Evolutionary conservation across 30 jellyfish, hydroid and myxozoan species (phyloP), one percentile per base, ranked within the genome.

Genomic region (Aurelia sp.): DNA sequence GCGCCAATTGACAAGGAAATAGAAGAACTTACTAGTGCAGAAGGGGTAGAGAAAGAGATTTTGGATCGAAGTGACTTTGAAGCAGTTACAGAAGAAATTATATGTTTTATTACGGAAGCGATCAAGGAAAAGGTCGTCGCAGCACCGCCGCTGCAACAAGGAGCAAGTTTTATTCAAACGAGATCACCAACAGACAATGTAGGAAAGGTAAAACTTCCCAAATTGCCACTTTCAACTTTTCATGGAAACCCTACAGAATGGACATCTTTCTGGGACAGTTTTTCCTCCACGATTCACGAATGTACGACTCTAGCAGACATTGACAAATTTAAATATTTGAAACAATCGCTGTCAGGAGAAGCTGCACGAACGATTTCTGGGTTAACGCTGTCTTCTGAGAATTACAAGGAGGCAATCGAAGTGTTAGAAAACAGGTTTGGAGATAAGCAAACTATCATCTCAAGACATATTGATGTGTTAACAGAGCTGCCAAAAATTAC

Each of bases 241-340:
- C 40, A 52, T 55, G 87, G 87, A 53, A 40, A 76, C 76, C 74
- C 87, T 11, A 76, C 87, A 76, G 61, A 52, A 16, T 76, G 87
- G 59, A 61, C 76, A 33, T 50, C 87, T 50, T 76, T 76, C 31
- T 76, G 76, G 60, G 87, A 76, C 75, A 76, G 87, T 51, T 76
- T 76, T 40, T 8, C 22, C 13, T 51, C 87, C 13, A 76, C 87
- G n/a, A 76, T 76, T 51, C 62, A 53, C 33, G 61, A 61, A 10
- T 15, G 59, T 53, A 6, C 24, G 9, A 64, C 27, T 20, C 87
- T 76, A 4, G 53, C 76, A 24, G 59, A 55, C n/a, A 44, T 65
- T 8, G 76, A 65, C 44, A 65, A 65, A 24, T 31, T 65, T 6
- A 65, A 65, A 24, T 65, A 65, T 65, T 65, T 58, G 27, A 17